Percentiles rank a stretch among this genome's conserved stretches.
These are phyloP conservation scores for Anastrepha ludens DNA, from an alignment of 1,140 invertebrate genomes.

Conservation along the genomic window DNA sequence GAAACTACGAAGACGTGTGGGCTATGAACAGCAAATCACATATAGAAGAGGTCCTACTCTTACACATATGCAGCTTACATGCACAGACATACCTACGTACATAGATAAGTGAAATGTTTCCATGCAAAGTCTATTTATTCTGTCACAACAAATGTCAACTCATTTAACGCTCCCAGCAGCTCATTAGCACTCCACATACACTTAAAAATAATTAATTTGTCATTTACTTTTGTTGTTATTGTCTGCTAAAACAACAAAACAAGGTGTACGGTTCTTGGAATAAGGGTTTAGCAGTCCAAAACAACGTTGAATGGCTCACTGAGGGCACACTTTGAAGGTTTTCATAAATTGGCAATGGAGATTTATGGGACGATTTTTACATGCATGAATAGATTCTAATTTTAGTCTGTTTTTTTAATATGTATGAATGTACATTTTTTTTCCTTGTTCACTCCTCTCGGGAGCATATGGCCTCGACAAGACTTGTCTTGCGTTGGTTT, in stretches of 20 bases:
- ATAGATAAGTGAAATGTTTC: not conserved
- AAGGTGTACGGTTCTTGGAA: not conserved
- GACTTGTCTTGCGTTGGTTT: too few species aligned
- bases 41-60: not conserved
- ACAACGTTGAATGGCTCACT: not conserved
- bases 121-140: too few species aligned
- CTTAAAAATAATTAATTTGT: not conserved
- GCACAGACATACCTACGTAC: not conserved
- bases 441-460: too few species aligned
- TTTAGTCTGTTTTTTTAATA: too few species aligned
- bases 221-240: not conserved
- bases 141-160: not conserved
- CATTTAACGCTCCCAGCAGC: not conserved
- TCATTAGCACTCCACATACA: not conserved
- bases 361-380: too few species aligned
- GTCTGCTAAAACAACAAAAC: not conserved
- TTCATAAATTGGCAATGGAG: not conserved
- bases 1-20: not conserved
- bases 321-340: not conserved
- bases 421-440: too few species aligned
- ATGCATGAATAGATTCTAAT: too few species aligned
- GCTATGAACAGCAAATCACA: not conserved
- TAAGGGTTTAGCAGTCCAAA: not conserved
- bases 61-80: not conserved
- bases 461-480: too few species aligned